A percentile compares a stretch with the other conserved stretches of the same genome.
phyloP scores from a whole-genome alignment of 2,888 invertebrate species.

The Drosophila tanythrix region DNA sequence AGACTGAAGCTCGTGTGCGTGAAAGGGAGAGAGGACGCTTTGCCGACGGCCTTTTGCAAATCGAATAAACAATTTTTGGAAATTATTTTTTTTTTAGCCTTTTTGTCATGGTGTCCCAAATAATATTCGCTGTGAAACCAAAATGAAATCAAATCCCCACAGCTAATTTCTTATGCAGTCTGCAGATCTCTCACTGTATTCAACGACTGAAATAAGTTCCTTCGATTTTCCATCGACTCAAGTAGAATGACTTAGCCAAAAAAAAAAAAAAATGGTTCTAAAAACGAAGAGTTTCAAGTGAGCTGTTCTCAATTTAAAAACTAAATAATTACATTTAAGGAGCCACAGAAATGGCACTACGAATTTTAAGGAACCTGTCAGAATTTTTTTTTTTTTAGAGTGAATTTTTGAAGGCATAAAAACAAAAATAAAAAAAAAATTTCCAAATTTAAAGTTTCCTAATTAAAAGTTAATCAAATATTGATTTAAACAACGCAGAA shows the following conservation, averaged over 20 bases:
- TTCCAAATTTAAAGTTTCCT: neutral
- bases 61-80: neutral
- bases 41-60: slow-evolving; percentile 38
- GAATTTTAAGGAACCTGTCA: neutral
- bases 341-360: neutral
- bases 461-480: neutral
- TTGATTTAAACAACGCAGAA: neutral
- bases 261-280: neutral
- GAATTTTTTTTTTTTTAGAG: neutral
- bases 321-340: neutral
- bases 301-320: neutral
- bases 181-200: neutral
- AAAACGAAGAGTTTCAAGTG: neutral
- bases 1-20: neutral
- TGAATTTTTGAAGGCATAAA: neutral
- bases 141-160: neutral
- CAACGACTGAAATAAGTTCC: neutral
- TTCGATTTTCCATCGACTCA: neutral
- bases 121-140: neutral
- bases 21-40: neutral
- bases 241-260: neutral
- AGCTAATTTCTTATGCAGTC: neutral
- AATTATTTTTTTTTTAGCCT: neutral
- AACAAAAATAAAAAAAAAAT: neutral
- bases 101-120: slow-evolving; percentile 15